A percentile compares a stretch with the other conserved stretches of the same genome.
Conservation (phyloP, 1,140 invertebrate species). For the Ooceraea biroi region DNA sequence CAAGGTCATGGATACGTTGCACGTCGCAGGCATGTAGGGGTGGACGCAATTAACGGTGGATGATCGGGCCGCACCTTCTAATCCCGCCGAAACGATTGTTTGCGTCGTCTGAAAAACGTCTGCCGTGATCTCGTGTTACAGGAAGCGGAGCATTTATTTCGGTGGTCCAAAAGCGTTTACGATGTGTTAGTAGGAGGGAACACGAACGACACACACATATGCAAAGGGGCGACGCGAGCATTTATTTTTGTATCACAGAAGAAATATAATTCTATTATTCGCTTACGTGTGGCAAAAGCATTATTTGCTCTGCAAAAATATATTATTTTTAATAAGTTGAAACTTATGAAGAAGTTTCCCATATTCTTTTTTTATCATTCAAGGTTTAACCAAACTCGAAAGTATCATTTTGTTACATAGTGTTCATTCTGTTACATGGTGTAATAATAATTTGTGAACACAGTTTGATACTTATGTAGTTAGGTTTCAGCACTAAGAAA, state of each 20-base stretch:
- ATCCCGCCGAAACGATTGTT: slow-evolving; percentile 21
- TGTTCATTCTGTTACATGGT: neutral
- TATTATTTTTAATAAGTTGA: slow-evolving; percentile 16
- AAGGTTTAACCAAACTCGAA: neutral
- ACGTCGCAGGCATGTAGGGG: neutral
- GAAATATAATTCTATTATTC: slow-evolving; percentile 29
- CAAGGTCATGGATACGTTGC: slow-evolving; percentile 42
- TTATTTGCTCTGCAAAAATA: neutral
- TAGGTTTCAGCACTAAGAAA: neutral
- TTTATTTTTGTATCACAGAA: slow-evolving; percentile 71
- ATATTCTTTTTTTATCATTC: neutral
- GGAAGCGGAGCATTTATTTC: slow-evolving; percentile 75
- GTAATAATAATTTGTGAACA: neutral
- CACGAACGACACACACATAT: slow-evolving; percentile 15
- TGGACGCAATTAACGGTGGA: neutral
- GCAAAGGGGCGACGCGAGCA: slow-evolving; percentile 49
- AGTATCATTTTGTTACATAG: neutral
- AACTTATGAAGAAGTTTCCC: neutral
- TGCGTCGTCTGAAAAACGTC: slow-evolving; percentile 66
- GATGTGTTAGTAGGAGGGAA: slow-evolving; percentile 14
- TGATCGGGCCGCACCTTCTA: neutral
- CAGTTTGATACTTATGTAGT: slow-evolving; percentile 3
- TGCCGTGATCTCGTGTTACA: slow-evolving; percentile 72
- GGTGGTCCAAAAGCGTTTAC: slow-evolving; percentile 42
- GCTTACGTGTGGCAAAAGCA: neutral